Conservation (phyloP, 2,113 vertebrate genomes). For the Smithornis capensis region DNA sequence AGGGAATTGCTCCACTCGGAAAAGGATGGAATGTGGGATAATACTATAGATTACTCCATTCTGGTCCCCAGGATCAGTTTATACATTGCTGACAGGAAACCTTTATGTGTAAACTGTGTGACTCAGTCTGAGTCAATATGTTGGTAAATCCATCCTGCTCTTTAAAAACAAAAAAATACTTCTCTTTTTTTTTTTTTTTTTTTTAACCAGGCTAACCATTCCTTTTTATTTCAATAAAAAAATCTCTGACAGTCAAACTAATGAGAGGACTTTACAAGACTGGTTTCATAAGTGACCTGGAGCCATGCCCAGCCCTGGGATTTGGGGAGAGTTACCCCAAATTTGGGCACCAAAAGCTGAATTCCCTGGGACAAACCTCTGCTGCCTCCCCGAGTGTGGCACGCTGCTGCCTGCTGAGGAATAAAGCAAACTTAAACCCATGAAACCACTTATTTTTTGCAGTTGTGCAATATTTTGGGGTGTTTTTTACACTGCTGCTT, state of each 20-base stretch:
- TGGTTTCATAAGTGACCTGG: neutral
- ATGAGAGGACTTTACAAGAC: neutral
- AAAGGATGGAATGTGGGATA: neutral
- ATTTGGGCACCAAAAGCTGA: neutral
- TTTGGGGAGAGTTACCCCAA: neutral
- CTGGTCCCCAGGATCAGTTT: fast-evolving
- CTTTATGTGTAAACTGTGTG: fast-evolving
- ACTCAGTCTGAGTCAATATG: neutral
- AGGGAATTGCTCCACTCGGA: fast-evolving
- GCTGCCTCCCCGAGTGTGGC: fast-evolving
- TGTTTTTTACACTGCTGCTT: neutral
- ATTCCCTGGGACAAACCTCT: neutral
- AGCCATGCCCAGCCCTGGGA: neutral
- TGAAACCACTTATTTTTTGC: fast-evolving
- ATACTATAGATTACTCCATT: fast-evolving
- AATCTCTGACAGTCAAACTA: neutral
- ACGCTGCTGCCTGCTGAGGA: neutral
- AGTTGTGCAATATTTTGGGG: neutral
- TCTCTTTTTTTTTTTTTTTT: neutral
- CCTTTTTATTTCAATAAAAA: neutral
- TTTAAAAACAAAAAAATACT: neutral
- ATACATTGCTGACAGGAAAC: neutral
- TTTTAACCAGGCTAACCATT: neutral
- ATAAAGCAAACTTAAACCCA: neutral
- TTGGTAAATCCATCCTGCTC: neutral